Evolutionary conservation across 2,888 invertebrate genomes (phyloP).

Genomic region (Macrosiphum euphorbiae): DNA sequence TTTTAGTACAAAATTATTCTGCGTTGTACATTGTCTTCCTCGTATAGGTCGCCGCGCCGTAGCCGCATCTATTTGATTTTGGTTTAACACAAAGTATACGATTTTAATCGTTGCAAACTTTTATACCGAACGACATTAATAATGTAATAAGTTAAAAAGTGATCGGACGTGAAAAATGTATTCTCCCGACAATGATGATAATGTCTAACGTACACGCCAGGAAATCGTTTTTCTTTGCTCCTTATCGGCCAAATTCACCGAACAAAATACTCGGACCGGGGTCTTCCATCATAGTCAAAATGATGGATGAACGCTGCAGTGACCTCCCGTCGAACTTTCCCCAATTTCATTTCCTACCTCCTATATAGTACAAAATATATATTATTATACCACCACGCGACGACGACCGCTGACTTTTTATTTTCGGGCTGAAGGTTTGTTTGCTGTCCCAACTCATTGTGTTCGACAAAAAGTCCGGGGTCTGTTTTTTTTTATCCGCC

Average conservation of each 20-base stretch:
- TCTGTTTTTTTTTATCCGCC: background rate
- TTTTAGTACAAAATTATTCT: background rate
- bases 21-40: background rate
- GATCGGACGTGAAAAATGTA: constrained; percentile 57
- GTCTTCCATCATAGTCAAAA: constrained; percentile 64
- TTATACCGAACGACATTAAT: background rate
- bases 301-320: constrained; percentile 55
- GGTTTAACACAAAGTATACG: background rate
- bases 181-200: constrained; percentile 29
- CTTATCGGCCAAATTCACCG: constrained; percentile 51
- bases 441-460: background rate
- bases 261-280: constrained; percentile 55
- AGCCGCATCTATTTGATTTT: background rate
- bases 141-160: constrained; percentile 28
- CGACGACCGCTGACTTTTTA: constrained; percentile 25
- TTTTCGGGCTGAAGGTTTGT: constrained; percentile 28
- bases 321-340: constrained; percentile 53
- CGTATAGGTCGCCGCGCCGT: background rate
- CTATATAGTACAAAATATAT: background rate
- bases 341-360: constrained; percentile 45
- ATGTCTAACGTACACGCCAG: constrained; percentile 29
- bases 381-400: background rate
- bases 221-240: constrained; percentile 48
- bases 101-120: constrained; percentile 27
- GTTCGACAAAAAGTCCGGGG: constrained; percentile 10